These are phyloP conservation scores for Anabas testudineus DNA, from an alignment of 2,797 vertebrate species.

Conservation along the genomic window DNA sequence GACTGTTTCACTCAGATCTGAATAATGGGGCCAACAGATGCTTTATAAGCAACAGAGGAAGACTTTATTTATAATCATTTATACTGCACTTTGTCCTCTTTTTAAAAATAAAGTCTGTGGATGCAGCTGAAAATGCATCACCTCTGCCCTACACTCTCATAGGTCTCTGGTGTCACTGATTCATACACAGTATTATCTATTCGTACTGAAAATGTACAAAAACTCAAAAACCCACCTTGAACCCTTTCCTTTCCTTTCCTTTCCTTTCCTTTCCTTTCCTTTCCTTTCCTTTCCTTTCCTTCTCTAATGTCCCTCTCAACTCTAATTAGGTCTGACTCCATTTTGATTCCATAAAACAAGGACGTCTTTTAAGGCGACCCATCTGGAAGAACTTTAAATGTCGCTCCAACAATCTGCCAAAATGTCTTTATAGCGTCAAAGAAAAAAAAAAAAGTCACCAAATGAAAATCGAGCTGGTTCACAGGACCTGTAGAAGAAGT, in stretches of 20 bases:
- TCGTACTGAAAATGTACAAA: no score
- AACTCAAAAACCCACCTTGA: no score
- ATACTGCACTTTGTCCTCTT: conserved; percentile 37
- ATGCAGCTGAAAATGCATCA: conserved; percentile 37
- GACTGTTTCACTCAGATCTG: conserved; percentile 27
- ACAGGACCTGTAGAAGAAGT: conserved; percentile 46
- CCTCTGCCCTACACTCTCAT: neutral
- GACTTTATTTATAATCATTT: conserved; percentile 47
- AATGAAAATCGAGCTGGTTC: conserved; percentile 45
- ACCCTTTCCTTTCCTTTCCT: neutral
- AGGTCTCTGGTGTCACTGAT: no score
- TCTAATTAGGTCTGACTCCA: conserved; percentile 64
- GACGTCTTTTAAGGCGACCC: conserved; percentile 69
- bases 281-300: conserved; percentile 3
- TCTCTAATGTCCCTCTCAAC: conserved; percentile 46
- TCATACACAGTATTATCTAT: neutral
- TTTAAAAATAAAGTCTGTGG: conserved; percentile 32
- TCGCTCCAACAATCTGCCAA: conserved; percentile 66
- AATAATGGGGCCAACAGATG: conserved; percentile 54
- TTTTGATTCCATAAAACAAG: conserved; percentile 73
- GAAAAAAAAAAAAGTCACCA: conserved; percentile 20
- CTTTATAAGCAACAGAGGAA: conserved; percentile 43
- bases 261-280: neutral
- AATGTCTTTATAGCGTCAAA: conserved; percentile 65
- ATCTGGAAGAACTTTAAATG: conserved; percentile 82